These are phyloP conservation scores for Euwallacea fornicatus DNA, from an alignment of 1,140 invertebrate species.

Conservation along the genomic window DNA sequence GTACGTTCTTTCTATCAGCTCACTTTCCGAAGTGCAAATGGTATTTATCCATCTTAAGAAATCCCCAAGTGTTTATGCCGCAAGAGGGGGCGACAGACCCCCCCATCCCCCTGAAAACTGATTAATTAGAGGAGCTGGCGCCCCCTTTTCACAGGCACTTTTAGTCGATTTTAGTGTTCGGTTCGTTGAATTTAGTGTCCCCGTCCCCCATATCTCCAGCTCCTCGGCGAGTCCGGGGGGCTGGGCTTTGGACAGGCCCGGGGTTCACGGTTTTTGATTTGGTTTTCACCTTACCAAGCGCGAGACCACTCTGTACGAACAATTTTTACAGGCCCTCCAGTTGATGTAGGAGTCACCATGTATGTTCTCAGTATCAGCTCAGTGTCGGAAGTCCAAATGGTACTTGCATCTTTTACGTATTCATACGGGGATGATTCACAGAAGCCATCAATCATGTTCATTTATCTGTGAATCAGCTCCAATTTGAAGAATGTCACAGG, in stretches of 20 bases:
- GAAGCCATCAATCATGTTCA: too few species aligned
- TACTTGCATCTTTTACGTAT: slow-evolving; percentile 56
- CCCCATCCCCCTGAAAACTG: not conserved
- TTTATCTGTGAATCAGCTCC: too few species aligned
- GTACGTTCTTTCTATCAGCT: slow-evolving; percentile 98
- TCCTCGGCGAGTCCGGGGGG: slow-evolving; percentile 15
- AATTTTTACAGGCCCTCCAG: slow-evolving; percentile 83
- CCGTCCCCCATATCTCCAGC: slow-evolving; percentile 26
- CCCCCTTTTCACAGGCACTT: not conserved
- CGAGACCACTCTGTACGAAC: slow-evolving; percentile 27
- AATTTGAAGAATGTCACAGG: too few species aligned
- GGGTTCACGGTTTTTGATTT: slow-evolving; percentile 37
- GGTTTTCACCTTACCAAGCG: slow-evolving; percentile 28
- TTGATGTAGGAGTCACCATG: slow-evolving; percentile 96
- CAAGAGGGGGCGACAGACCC: too few species aligned
- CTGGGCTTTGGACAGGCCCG: slow-evolving; percentile 36
- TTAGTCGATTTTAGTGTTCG: slow-evolving; percentile 2
- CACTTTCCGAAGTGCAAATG: slow-evolving; percentile 99
- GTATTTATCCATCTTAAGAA: slow-evolving; percentile 59
- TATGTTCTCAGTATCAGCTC: slow-evolving; percentile 98
- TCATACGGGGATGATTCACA: too few species aligned
- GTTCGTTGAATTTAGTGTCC: slow-evolving; percentile 34
- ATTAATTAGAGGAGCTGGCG: not conserved
- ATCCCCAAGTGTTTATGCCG: too few species aligned
- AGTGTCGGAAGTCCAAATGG: slow-evolving; percentile 99